phyloP scores from a whole-genome alignment of 2,888 invertebrate species.

The Muschampia plurimacula region DNA sequence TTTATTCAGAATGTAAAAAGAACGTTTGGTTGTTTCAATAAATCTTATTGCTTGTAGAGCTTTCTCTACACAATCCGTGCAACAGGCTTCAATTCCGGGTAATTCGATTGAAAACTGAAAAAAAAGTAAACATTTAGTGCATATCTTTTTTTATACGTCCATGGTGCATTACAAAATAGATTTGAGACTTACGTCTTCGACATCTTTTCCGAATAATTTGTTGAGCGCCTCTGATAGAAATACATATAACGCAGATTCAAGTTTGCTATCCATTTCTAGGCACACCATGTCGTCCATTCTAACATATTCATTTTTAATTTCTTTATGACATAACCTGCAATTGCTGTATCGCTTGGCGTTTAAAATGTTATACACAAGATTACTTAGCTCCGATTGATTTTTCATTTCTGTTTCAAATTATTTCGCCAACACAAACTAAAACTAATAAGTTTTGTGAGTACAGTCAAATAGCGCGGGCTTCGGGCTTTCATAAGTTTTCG shows the following conservation, averaged over 20 bases:
- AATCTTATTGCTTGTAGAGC: conserved; percentile 59
- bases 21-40: conserved; percentile 57
- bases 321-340: conserved; percentile 76
- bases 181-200: conserved; percentile 47
- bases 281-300: conserved; percentile 64
- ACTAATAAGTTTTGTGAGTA: conserved; percentile 17
- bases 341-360: conserved; percentile 66
- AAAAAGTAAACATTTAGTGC: background rate
- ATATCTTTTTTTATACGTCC: no score
- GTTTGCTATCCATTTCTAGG: conserved; percentile 44
- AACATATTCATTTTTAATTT: conserved; percentile 61
- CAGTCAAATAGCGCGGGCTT: conserved; percentile 60
- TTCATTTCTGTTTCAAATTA: conserved; percentile 50
- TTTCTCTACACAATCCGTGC: conserved; percentile 63
- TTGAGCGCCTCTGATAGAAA: conserved; percentile 52
- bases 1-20: conserved; percentile 58
- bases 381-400: conserved; percentile 57
- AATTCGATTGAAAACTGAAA: conserved; percentile 68
- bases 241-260: background rate
- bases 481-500: conserved; percentile 65
- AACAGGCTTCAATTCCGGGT: conserved; percentile 69
- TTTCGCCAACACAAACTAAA: conserved; percentile 14
- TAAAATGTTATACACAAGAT: conserved; percentile 66
- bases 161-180: no score
- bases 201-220: conserved; percentile 60